Percentiles rank a stretch among this genome's conserved stretches.
Evolutionary conservation across 2,113 vertebrate genomes (phyloP).

Genomic region (Chamaetylas fuelleborni): DNA sequence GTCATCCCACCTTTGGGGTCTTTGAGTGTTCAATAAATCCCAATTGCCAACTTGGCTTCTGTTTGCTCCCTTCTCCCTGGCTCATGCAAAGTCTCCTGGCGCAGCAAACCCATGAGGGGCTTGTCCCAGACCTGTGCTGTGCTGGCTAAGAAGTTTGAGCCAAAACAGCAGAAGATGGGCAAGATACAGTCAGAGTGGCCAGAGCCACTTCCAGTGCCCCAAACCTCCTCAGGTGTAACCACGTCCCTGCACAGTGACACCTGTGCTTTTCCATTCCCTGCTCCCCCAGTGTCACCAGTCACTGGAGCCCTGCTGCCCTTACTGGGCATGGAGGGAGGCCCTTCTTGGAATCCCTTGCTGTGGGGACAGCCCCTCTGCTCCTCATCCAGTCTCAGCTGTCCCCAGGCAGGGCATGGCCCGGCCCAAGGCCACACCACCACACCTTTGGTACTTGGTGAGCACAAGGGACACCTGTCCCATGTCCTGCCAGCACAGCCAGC

Average conservation of each 20-base stretch:
- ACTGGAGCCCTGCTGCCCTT: not conserved
- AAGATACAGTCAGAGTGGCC: not conserved
- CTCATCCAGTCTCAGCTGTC: accelerated
- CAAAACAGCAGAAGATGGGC: not conserved
- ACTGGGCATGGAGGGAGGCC: not conserved
- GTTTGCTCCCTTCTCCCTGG: not conserved
- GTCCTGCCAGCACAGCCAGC: accelerated
- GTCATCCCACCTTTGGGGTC: not conserved
- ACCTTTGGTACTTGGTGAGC: accelerated
- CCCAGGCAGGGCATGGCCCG: accelerated
- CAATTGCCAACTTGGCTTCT: not conserved
- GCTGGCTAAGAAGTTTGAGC: not conserved
- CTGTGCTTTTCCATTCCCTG: not conserved
- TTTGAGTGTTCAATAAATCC: not conserved
- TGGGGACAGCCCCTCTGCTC: not conserved
- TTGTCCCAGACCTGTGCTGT: not conserved
- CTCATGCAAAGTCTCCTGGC: not conserved
- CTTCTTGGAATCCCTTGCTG: not conserved
- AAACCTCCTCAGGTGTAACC: not conserved
- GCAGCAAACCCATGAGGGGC: not conserved
- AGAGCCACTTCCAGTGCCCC: not conserved
- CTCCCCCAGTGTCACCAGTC: not conserved
- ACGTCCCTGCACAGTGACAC: not conserved
- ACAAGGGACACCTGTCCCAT: accelerated
- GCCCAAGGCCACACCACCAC: accelerated